Base-by-base conservation (phyloP, 2,113 vertebrate genomes). In the Lepisosteus osseus region DNA sequence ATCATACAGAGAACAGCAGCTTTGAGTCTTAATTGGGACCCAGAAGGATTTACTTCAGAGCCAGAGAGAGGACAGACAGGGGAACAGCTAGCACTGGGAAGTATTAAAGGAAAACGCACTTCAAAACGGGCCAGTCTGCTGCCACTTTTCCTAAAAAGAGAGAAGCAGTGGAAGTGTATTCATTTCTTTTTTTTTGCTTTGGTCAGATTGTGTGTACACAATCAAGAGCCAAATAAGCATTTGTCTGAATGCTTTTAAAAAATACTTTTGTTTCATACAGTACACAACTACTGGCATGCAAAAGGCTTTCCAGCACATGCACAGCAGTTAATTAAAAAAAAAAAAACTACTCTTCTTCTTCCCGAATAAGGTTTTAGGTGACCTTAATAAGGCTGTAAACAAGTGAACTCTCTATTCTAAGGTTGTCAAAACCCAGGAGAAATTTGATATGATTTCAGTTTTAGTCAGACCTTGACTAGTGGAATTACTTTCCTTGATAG, bases 11-110 rank as follows among this genome's bases (percentile, higher is more conserved):
- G 90, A 92, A 92, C 90, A 95, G 93, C 93, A 95, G 94, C 88
- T 94, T 90, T 93, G 92, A 94, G 92, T 85, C 89, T 92, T 95
- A 96, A 95, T 95, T 96, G 94, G 93, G 93, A 95, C 93, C 95
- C 93, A 94, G 92, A 95, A 95, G 94, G 89, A 91, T 95, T 91
- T 77, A 78, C 79, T 75, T 80, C 86, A 88, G 74, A 82, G 77
- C 72, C 65, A 73, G 74, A 73, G 77, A 74, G 77, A 82, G 78
- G 84, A 86, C 76, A 79, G 72, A 68, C 65, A 78, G 65, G 59
- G 73, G 63, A 70, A 51, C 65, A 73, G 61, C 69, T 65, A 71
- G 75, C 73, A 59, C 79, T 63, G 67, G 56, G 68, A 75, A 82
- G 77, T 77, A 79, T 76, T 78, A 74, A 80, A 82, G 75, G 15